Base-by-base conservation (phyloP, 1,140 invertebrate species). In the Triops cancriformis region DNA sequence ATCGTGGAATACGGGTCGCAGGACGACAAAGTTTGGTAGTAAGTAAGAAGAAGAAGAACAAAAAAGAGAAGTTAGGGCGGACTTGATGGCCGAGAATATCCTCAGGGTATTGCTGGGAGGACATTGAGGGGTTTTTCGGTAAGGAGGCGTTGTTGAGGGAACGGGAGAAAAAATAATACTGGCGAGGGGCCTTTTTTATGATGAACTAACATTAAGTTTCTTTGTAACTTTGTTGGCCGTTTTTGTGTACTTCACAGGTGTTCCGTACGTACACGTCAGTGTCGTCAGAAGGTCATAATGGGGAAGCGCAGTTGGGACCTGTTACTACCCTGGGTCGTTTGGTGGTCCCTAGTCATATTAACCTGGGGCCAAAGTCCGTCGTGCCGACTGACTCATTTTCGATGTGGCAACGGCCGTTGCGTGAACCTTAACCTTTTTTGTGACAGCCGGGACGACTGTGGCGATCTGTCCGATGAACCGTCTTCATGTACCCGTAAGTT, bases 381-480 rank as follows among this genome's bases (percentile, higher is more conserved):
- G 14, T 79, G 78, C 64, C 74, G 73, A 11, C 26, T 79, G 27
- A 79, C 78, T 26, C 78, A 79, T 11, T 79, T 79, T 73, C 74
- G 75, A 23, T 79, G 78, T 26, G 28, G 28, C 75, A 78, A 75
- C 41, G 78, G 75, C 23, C 74, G 75, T 26, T 79, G 78, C 51
- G 75, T 79, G 26, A 75, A 79, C 28, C 75, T 79, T 37, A 76
- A 75, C 74, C 31, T 51, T 43, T 79, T 79, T 31, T 79, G 78
- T 27, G 78, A 79, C 28, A 64, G 78, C 64, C 37, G 28, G 9
- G 75, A 76, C 37, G 78, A 79, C 72, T 79, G 78, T 75, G 78
- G 75, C 37, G 78, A 79, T 73, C 45, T 73, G 37, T 79, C 78
- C 27, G 78, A 79, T 64, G 78, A 79, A 77, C 78, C 78, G 14